A percentile compares a stretch with the other conserved stretches of the same genome.
Conservation (phyloP, 2,888 invertebrate species). For the Gryllus longicercus region DNA sequence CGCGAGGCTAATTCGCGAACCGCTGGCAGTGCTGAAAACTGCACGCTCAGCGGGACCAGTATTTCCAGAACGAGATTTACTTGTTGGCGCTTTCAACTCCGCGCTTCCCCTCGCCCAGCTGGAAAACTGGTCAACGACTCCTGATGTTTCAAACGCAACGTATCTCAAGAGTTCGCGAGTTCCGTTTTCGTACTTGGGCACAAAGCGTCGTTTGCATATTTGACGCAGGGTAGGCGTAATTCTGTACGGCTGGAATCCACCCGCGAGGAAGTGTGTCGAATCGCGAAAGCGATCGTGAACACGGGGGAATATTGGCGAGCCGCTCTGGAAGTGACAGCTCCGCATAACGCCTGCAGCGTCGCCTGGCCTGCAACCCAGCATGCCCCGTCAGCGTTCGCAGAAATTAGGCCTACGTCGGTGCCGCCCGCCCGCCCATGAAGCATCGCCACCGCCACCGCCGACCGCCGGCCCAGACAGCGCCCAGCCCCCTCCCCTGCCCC, state of each 20-base stretch:
- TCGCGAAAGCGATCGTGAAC: neutral
- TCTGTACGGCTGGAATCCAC: neutral
- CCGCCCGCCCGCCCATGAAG: neutral
- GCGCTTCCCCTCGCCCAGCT: neutral
- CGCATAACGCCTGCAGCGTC: neutral
- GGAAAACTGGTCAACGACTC: neutral
- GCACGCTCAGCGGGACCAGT: slow-evolving; percentile 17
- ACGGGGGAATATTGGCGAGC: neutral
- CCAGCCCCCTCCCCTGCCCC: neutral
- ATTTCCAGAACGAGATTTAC: slow-evolving; percentile 17
- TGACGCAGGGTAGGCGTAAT: neutral
- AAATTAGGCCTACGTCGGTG: slow-evolving; percentile 1
- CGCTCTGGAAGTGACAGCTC: neutral
- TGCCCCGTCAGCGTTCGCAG: neutral
- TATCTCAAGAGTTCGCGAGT: slow-evolving; percentile 17
- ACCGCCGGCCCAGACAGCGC: neutral
- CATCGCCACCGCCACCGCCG: neutral
- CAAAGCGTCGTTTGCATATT: neutral
- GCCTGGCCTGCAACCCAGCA: neutral
- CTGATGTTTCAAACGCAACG: neutral
- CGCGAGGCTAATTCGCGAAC: slow-evolving; percentile 17
- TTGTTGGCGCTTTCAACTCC: neutral
- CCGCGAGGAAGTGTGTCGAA: neutral
- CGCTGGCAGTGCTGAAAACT: slow-evolving; percentile 10
- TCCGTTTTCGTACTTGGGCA: neutral